These are phyloP conservation scores for Mechanitis mazaeus DNA, from an alignment of 2,888 invertebrate genomes.

Conservation along the genomic window DNA sequence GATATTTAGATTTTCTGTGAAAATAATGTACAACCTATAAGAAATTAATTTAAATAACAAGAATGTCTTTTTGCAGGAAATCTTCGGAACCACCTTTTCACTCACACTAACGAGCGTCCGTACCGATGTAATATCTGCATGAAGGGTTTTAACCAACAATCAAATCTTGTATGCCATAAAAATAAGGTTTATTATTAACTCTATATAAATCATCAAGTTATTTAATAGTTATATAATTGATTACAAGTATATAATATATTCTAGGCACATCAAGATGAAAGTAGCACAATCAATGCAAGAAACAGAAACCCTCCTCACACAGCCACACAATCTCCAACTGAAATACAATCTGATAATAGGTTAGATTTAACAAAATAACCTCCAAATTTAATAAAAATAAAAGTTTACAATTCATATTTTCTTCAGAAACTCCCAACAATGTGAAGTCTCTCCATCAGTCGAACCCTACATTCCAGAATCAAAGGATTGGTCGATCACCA, in stretches of 20 bases:
- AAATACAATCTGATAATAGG: slow-evolving; percentile 35
- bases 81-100: slow-evolving; percentile 84
- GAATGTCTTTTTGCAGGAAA: slow-evolving; percentile 73
- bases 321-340: slow-evolving; percentile 29
- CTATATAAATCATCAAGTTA: background rate
- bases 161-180: slow-evolving; percentile 87
- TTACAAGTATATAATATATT: background rate
- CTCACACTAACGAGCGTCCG: slow-evolving; percentile 86
- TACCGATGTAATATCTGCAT: slow-evolving; percentile 85
- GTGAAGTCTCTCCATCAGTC: slow-evolving; percentile 63
- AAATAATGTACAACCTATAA: background rate
- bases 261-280: slow-evolving; percentile 55
- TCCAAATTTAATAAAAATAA: slow-evolving; percentile 33
- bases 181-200: slow-evolving; percentile 73
- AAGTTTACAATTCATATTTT: slow-evolving; percentile 9
- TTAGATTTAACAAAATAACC: slow-evolving; percentile 18
- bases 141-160: slow-evolving; percentile 88
- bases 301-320: slow-evolving; percentile 34
- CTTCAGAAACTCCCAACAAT: slow-evolving; percentile 41
- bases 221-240: background rate
- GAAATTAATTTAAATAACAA: background rate
- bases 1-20: too few relatives aligned
- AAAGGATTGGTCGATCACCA: slow-evolving; percentile 35
- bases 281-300: slow-evolving; percentile 28
- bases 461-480: slow-evolving; percentile 48